These are phyloP conservation scores for Rutpela maculata DNA, from an alignment of 2,888 invertebrate genomes.

Conservation along the genomic window DNA sequence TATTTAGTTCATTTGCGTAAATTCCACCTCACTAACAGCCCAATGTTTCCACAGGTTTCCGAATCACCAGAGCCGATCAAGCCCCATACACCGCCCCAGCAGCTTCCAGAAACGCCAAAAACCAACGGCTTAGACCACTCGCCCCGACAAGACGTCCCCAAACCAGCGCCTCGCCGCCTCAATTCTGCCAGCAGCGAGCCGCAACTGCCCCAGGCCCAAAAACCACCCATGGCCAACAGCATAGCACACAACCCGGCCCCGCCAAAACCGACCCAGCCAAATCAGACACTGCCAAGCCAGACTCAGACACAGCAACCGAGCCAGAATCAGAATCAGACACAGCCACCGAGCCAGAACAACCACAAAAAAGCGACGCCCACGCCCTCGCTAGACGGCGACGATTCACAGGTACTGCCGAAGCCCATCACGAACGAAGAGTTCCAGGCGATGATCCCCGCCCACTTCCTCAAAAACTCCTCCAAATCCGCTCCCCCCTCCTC, in stretches of 20 bases:
- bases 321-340: constrained; percentile 48
- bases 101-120: constrained; percentile 65
- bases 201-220: constrained; percentile 28
- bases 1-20: not conserved
- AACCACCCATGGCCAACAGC: constrained; percentile 36
- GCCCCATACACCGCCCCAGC: constrained; percentile 55
- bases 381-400: constrained; percentile 75
- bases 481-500: constrained; percentile 67
- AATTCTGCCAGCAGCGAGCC: constrained; percentile 54
- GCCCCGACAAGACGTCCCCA: constrained; percentile 68
- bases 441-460: constrained; percentile 95
- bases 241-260: constrained; percentile 33
- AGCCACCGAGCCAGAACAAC: constrained; percentile 60
- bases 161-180: constrained; percentile 68
- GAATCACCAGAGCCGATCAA: constrained; percentile 61
- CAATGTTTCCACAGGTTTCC: constrained; percentile 45
- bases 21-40: not conserved
- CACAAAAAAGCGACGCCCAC: constrained; percentile 74
- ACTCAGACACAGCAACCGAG: constrained; percentile 25
- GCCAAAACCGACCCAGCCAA: not conserved
- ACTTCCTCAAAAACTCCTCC: constrained; percentile 80
- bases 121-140: constrained; percentile 66
- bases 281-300: not conserved
- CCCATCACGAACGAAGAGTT: constrained; percentile 95
- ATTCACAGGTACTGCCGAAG: constrained; percentile 79